A percentile compares a stretch with the other conserved stretches of the same genome.
Conservation (phyloP, 2,113 vertebrate genomes). For the Myotis lucifugus region DNA sequence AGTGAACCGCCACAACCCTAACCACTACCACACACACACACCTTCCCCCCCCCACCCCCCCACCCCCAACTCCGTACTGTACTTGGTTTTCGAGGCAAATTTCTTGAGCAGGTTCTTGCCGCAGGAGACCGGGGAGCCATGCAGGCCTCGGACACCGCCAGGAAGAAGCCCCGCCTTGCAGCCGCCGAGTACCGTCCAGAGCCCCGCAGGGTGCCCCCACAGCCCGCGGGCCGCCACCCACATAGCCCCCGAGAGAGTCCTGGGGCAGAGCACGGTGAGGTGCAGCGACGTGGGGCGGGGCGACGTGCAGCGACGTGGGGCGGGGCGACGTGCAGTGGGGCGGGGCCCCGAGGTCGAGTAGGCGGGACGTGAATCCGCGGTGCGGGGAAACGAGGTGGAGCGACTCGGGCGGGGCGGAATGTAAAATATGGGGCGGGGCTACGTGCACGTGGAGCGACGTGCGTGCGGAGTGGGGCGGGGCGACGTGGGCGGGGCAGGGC, state of each 20-base stretch:
- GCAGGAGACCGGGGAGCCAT: slow-evolving; percentile 12
- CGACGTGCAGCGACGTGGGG: neutral
- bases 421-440: neutral
- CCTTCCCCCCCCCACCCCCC: too few species aligned
- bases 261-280: fast-evolving
- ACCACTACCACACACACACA: too few species aligned
- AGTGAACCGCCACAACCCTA: too few species aligned
- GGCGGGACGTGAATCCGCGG: neutral
- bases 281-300: fast-evolving
- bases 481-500: neutral
- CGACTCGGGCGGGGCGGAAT: neutral
- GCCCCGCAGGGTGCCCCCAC: fast-evolving
- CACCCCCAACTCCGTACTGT: slow-evolving; percentile 62
- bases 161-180: fast-evolving
- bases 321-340: neutral
- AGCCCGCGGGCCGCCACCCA: fast-evolving
- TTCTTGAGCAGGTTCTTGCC: slow-evolving; percentile 81
- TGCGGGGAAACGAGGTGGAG: too few species aligned
- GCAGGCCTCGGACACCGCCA: slow-evolving; percentile 16
- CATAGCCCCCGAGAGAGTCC: neutral
- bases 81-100: slow-evolving; percentile 84
- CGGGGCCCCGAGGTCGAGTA: neutral
- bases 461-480: neutral
- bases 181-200: fast-evolving
- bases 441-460: neutral